Percentiles rank a stretch among this genome's conserved stretches.
These are phyloP conservation scores for Drosophila nigricruria DNA, from an alignment of 2,888 invertebrate species.

Conservation along the genomic window DNA sequence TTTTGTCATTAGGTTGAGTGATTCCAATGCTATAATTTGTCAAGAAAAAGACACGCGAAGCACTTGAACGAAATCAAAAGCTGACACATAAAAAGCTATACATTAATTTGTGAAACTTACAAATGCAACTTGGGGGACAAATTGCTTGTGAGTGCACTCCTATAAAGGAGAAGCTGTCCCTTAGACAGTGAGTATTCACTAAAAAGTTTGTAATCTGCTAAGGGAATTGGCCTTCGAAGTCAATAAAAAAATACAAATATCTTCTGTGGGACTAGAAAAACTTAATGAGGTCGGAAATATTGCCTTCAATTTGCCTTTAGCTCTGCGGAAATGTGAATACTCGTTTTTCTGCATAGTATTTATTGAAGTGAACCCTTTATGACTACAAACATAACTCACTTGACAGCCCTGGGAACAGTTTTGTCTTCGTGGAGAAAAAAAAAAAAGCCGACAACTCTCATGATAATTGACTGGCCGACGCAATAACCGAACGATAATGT, in stretches of 20 bases:
- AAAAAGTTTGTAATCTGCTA: not conserved
- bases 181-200: not conserved
- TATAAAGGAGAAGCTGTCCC: not conserved
- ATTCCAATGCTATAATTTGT: no score
- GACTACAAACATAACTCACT: not conserved
- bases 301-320: not conserved
- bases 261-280: not conserved
- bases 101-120: not conserved
- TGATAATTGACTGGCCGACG: not conserved
- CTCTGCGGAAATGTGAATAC: not conserved
- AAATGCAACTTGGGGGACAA: no score
- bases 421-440: not conserved
- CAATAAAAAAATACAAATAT: not conserved
- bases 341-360: not conserved
- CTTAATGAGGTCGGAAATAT: not conserved
- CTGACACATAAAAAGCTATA: not conserved
- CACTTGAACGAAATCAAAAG: not conserved
- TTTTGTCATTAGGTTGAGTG: no score
- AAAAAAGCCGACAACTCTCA: not conserved
- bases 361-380: slow-evolving; percentile 1
- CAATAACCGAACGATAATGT: not conserved
- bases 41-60: no score
- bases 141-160: not conserved
- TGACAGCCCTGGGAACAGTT: slow-evolving; percentile 1
- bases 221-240: not conserved